These are phyloP conservation scores for Procavia capensis DNA, from an alignment of 2,113 vertebrate species.

Conservation along the genomic window DNA sequence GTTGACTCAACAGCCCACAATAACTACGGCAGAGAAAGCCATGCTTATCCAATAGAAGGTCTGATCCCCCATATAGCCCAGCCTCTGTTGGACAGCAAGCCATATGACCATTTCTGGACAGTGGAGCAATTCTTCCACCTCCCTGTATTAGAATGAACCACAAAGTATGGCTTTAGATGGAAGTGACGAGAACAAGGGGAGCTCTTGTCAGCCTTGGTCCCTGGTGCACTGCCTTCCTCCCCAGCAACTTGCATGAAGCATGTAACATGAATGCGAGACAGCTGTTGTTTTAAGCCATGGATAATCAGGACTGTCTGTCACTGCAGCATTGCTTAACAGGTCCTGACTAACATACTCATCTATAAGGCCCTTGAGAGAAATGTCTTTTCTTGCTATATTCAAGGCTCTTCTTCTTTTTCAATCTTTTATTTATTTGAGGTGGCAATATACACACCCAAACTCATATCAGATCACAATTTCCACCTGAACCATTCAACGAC, in stretches of 20 bases:
- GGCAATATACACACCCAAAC: too few species aligned
- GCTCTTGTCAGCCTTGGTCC: too few species aligned
- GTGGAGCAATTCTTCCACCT: neutral
- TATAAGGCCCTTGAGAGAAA: neutral
- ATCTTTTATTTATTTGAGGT: too few species aligned
- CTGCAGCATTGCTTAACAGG: neutral
- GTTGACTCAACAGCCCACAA: too few species aligned
- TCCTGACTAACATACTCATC: neutral
- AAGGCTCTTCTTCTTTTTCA: too few species aligned
- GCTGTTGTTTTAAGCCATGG: neutral
- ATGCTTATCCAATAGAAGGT: too few species aligned
- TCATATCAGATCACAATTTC: too few species aligned
- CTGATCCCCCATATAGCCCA: neutral
- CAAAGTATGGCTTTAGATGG: neutral
- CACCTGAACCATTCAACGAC: too few species aligned
- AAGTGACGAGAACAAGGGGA: neutral
- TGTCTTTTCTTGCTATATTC: neutral
- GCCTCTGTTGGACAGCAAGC: too few species aligned
- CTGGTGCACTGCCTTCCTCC: neutral
- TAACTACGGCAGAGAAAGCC: neutral
- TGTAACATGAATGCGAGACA: neutral
- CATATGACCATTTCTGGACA: too few species aligned
- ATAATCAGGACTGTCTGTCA: neutral
- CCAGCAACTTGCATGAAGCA: neutral
- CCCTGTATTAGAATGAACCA: too few species aligned